Percentiles rank a stretch among this genome's conserved stretches.
phyloP scores from a whole-genome alignment of 1,140 invertebrate species.

The Drosophila jambulina region DNA sequence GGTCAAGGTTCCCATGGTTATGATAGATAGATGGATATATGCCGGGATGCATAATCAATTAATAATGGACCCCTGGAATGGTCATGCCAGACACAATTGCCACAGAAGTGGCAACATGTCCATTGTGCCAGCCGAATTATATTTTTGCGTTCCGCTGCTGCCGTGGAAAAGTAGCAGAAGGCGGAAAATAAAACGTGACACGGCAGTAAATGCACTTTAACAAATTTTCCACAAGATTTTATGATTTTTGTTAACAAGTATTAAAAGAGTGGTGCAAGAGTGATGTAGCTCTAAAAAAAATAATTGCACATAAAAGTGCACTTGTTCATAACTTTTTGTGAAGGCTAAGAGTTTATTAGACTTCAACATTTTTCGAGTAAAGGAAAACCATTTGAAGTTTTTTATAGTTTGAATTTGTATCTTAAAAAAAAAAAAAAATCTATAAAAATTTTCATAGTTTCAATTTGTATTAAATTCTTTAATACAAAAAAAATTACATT shows the following conservation, averaged over 20 bases:
- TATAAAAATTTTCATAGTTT: neutral
- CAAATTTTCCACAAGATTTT: neutral
- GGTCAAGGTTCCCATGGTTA: slow-evolving; percentile 59
- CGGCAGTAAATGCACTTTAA: slow-evolving; percentile 29
- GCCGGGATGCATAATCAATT: slow-evolving; percentile 66
- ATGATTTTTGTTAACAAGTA: neutral
- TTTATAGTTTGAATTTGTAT: no score
- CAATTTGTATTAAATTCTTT: neutral
- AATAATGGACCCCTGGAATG: slow-evolving; percentile 51
- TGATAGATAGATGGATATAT: slow-evolving; percentile 51
- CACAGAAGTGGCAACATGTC: slow-evolving; percentile 49
- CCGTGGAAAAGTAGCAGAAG: slow-evolving; percentile 42
- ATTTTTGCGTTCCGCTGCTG: slow-evolving; percentile 38
- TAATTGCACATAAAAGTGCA: neutral
- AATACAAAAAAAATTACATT: no score
- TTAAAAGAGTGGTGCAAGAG: neutral
- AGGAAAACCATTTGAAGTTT: neutral
- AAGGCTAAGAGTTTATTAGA: no score
- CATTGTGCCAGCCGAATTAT: slow-evolving; percentile 32
- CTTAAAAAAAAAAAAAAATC: no score
- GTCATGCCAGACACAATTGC: slow-evolving; percentile 37
- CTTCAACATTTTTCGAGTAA: neutral
- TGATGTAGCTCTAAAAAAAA: neutral
- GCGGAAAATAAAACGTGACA: slow-evolving; percentile 43
- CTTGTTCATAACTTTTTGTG: neutral